Evolutionary conservation across 2,888 invertebrate genomes (phyloP).

Genomic region (Cremastinae sp.): DNA sequence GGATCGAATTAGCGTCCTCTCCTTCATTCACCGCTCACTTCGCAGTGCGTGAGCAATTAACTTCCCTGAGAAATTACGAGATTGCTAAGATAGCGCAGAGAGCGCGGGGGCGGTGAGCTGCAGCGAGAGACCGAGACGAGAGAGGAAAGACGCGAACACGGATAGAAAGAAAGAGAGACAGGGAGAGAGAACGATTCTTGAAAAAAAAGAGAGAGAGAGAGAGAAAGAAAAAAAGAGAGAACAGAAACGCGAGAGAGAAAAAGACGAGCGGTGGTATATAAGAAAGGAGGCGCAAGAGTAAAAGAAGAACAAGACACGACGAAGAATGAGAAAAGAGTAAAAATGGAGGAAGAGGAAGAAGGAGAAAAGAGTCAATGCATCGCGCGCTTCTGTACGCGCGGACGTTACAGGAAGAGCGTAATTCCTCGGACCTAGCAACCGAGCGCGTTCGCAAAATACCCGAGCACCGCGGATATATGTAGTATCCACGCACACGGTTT

Average conservation of each 20-base stretch:
- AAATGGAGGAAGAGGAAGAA: background rate
- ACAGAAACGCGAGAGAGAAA: background rate
- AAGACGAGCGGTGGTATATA: constrained; percentile 42
- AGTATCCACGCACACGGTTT: constrained; percentile 27
- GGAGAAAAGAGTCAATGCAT: constrained; percentile 63
- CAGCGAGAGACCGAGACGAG: constrained; percentile 24
- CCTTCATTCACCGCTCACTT: constrained; percentile 63
- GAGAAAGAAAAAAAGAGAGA: constrained; percentile 15
- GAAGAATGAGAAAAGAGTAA: constrained; percentile 3
- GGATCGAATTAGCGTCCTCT: constrained; percentile 66
- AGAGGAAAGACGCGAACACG: background rate
- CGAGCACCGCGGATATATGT: too few relatives aligned
- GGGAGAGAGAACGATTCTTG: background rate
- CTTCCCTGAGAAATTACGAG: constrained; percentile 73
- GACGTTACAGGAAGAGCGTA: constrained; percentile 74
- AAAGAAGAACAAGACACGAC: constrained; percentile 5
- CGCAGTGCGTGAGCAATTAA: constrained; percentile 75
- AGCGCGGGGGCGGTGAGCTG: constrained; percentile 51
- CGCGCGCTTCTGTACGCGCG: constrained; percentile 67
- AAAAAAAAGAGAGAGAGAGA: background rate
- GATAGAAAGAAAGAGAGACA: constrained; percentile 14
- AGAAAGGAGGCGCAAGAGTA: too few relatives aligned
- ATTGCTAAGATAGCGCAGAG: constrained; percentile 61
- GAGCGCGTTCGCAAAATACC: constrained; percentile 43
- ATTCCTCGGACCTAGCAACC: constrained; percentile 73